phyloP scores from a whole-genome alignment of 2,797 vertebrate species.

The Siniperca obscura region DNA sequence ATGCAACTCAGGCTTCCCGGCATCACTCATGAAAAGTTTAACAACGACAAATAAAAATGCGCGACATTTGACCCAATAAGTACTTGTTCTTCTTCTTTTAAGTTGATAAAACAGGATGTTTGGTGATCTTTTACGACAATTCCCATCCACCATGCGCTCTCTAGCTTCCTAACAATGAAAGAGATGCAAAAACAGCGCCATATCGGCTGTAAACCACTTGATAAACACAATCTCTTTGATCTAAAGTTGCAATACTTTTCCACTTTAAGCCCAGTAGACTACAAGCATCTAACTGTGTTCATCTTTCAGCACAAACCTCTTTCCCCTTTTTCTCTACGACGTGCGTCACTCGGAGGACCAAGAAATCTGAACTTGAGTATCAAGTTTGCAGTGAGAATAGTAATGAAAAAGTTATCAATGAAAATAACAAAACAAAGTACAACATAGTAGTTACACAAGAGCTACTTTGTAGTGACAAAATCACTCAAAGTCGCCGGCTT shows the following conservation, averaged over 20 bases:
- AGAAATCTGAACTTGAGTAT: slow-evolving; percentile 74
- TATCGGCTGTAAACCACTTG: slow-evolving; percentile 50
- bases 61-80: background rate
- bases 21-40: slow-evolving; percentile 65
- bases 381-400: slow-evolving; percentile 45
- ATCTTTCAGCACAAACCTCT: slow-evolving; percentile 21
- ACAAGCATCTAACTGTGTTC: slow-evolving; percentile 10
- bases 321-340: slow-evolving; percentile 4
- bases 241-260: slow-evolving; percentile 27
- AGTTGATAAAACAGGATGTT: slow-evolving; percentile 57
- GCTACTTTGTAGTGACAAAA: slow-evolving; percentile 32
- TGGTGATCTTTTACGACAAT: slow-evolving; percentile 51
- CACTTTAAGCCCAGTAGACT: slow-evolving; percentile 16
- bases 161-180: slow-evolving; percentile 72
- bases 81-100: slow-evolving; percentile 32
- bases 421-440: slow-evolving; percentile 32
- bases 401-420: slow-evolving; percentile 73
- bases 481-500: slow-evolving; percentile 28
- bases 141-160: slow-evolving; percentile 76
- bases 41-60: slow-evolving; percentile 40
- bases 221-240: slow-evolving; percentile 58
- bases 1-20: slow-evolving; percentile 70
- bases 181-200: slow-evolving; percentile 73
- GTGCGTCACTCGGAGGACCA: slow-evolving; percentile 63
- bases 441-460: background rate